phyloP scores from a whole-genome alignment of 2,797 vertebrate species.

The Cyprinella venusta region DNA sequence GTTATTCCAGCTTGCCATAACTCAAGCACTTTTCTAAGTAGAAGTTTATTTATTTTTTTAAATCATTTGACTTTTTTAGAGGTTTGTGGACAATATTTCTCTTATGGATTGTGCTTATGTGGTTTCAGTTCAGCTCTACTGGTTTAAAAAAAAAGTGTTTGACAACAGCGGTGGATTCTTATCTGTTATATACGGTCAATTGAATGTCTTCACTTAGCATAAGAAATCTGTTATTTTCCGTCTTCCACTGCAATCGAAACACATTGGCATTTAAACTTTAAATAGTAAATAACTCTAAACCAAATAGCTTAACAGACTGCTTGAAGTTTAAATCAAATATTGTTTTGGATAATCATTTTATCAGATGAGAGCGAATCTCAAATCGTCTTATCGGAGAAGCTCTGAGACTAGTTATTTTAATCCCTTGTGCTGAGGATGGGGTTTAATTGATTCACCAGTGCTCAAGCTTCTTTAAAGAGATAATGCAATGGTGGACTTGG shows the following conservation, averaged over 20 bases:
- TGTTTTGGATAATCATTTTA: conserved; percentile 82
- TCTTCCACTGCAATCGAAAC: conserved; percentile 68
- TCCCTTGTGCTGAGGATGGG: conserved; percentile 75
- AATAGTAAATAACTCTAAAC: conserved; percentile 56
- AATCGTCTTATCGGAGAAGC: conserved; percentile 79
- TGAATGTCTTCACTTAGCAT: conserved; percentile 62
- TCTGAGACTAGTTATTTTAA: conserved; percentile 78
- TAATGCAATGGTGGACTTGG: conserved; percentile 76
- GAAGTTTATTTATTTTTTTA: conserved; percentile 36
- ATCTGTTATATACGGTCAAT: conserved; percentile 50
- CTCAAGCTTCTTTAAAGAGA: conserved; percentile 75
- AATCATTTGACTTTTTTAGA: conserved; percentile 49
- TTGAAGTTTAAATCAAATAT: conserved; percentile 77
- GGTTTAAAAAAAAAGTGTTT: conserved; percentile 56
- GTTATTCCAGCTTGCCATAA: conserved; percentile 38
- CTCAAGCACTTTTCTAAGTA: conserved; percentile 36
- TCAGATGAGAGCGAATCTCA: conserved; percentile 82
- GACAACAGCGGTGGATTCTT: conserved; percentile 59
- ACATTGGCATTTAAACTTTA: conserved; percentile 76
- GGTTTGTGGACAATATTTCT: conserved; percentile 17
- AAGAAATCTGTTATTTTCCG: conserved; percentile 52
- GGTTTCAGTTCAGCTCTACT: conserved; percentile 55
- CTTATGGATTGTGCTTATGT: conserved; percentile 57
- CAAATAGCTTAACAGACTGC: conserved; percentile 73
- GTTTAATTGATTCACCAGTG: conserved; percentile 81